Conservation (phyloP, 2,888 invertebrate species). For the Yponomeuta plumbellus region DNA sequence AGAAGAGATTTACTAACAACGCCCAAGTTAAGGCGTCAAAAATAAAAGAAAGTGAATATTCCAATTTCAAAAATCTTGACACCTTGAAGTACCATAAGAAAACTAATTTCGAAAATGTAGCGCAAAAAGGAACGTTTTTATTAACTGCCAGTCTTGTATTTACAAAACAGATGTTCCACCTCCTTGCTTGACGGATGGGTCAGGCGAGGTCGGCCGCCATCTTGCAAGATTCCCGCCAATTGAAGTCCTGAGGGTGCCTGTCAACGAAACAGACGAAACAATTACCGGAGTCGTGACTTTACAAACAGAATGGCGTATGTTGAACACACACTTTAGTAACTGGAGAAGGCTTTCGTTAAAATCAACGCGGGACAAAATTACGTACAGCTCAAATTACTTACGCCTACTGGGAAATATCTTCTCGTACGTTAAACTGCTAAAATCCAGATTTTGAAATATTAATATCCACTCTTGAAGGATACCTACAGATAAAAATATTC, state of each 20-base stretch:
- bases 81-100: neutral
- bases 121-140: constrained; percentile 48
- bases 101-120: constrained; percentile 26
- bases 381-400: neutral
- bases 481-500: neutral
- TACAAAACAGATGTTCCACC: constrained; percentile 72
- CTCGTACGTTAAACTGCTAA: neutral
- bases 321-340: constrained; percentile 43
- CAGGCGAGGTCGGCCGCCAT: constrained; percentile 68
- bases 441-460: neutral
- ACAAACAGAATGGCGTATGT: constrained; percentile 40
- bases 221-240: constrained; percentile 65
- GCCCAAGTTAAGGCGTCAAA: neutral
- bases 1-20: neutral
- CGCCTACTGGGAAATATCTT: neutral
- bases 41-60: neutral
- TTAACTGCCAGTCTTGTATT: constrained; percentile 64
- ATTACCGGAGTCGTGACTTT: constrained; percentile 56
- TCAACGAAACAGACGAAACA: constrained; percentile 59
- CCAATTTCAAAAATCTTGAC: constrained; percentile 7
- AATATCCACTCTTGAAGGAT: neutral
- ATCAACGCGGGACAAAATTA: constrained; percentile 16
- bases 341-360: constrained; percentile 43
- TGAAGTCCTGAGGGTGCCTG: constrained; percentile 55
- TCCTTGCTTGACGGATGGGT: constrained; percentile 67